These are phyloP conservation scores for Pelmatolapia mariae DNA, from an alignment of 2,113 vertebrate species.

Conservation along the genomic window DNA sequence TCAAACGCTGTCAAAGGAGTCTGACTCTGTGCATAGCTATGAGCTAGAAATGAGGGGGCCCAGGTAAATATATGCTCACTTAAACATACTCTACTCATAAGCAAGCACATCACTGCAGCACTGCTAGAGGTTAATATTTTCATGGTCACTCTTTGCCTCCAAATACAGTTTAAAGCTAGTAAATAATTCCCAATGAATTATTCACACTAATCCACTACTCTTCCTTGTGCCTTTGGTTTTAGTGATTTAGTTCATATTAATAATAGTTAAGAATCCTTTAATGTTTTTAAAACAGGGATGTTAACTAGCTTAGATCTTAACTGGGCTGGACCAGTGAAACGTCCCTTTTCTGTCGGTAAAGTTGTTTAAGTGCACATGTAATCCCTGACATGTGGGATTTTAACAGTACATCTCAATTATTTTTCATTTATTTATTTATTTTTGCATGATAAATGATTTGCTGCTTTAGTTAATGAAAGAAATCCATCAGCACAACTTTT, in stretches of 20 bases:
- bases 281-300: neutral
- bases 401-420: neutral
- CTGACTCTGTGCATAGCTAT: slow-evolving; percentile 75
- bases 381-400: neutral
- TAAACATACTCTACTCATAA: neutral
- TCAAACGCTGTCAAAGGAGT: slow-evolving; percentile 69
- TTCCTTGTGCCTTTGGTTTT: neutral
- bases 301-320: neutral
- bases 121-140: neutral
- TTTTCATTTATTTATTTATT: neutral
- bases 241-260: neutral
- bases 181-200: neutral
- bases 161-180: neutral
- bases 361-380: neutral
- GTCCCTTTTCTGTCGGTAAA: neutral
- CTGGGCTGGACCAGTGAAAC: neutral
- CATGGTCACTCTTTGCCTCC: neutral
- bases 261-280: neutral
- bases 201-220: neutral
- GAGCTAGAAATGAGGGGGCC: slow-evolving; percentile 74
- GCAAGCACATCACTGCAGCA: neutral
- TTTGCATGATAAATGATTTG: neutral
- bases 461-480: neutral
- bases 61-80: slow-evolving; percentile 73
- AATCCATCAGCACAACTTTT: neutral